Evolutionary conservation across 2,113 vertebrate genomes (phyloP).

Genomic region (Embiotoca jacksoni): DNA sequence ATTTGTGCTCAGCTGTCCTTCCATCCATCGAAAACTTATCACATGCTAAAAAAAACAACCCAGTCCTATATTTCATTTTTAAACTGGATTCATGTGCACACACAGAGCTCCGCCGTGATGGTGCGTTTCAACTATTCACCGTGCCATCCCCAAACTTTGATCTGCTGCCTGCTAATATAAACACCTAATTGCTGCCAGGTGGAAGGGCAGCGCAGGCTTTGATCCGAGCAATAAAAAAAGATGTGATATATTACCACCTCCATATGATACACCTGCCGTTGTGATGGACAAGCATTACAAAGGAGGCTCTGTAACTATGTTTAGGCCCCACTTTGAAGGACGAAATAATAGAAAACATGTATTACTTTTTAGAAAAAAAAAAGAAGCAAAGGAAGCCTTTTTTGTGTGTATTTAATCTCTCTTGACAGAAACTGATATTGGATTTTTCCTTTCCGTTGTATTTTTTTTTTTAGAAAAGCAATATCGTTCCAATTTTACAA

Average conservation of each 20-base stretch:
- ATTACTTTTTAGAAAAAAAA: too few species aligned
- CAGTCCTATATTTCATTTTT: slow-evolving; percentile 11
- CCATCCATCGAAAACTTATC: neutral
- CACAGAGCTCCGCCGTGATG: neutral
- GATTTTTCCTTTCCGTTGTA: too few species aligned
- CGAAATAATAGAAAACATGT: neutral
- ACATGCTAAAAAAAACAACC: neutral
- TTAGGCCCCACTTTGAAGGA: neutral
- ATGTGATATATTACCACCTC: slow-evolving; percentile 30
- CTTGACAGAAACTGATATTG: too few species aligned
- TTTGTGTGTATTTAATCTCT: too few species aligned
- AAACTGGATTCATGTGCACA: slow-evolving; percentile 1
- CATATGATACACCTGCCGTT: slow-evolving; percentile 39
- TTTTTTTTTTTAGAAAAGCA: neutral
- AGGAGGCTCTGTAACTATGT: too few species aligned
- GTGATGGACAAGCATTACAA: neutral
- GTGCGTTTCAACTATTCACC: slow-evolving; percentile 17
- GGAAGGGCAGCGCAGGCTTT: slow-evolving; percentile 41
- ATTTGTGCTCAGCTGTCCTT: neutral
- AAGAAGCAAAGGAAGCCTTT: neutral
- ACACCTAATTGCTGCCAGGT: slow-evolving; percentile 43
- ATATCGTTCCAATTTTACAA: neutral
- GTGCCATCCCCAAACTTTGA: slow-evolving; percentile 38
- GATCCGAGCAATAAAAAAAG: slow-evolving; percentile 32
- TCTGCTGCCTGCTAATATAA: slow-evolving; percentile 36